These are phyloP conservation scores for Vollenhovia emeryi DNA, from an alignment of 1,140 invertebrate species.

Conservation along the genomic window DNA sequence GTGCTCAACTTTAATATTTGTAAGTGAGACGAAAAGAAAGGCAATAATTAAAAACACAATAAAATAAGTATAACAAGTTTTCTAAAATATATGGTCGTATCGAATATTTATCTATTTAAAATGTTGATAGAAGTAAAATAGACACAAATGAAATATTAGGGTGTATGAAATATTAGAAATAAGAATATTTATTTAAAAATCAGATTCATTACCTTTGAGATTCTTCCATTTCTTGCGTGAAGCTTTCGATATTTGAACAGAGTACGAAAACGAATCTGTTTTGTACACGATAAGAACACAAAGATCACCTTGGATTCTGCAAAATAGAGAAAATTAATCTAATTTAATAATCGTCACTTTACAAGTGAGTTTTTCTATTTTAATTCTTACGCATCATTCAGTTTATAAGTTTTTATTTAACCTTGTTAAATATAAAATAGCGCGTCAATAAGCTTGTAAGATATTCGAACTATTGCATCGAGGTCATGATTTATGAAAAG, in stretches of 20 bases:
- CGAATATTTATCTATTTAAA: background rate
- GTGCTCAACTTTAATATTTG: background rate
- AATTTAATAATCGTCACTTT: constrained; percentile 14
- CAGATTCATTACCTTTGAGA: constrained; percentile 70
- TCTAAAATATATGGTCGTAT: background rate
- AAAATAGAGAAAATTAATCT: constrained; percentile 35
- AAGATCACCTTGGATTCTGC: constrained; percentile 76
- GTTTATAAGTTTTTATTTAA: background rate
- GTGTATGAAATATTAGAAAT: background rate
- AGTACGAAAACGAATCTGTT: background rate
- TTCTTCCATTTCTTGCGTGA: constrained; percentile 73
- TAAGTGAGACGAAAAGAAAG: background rate
- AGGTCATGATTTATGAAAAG: background rate
- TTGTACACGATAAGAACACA: constrained; percentile 23
- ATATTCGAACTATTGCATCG: constrained; percentile 43
- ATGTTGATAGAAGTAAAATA: background rate
- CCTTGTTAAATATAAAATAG: background rate
- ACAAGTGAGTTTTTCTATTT: background rate
- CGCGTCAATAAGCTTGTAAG: constrained; percentile 3
- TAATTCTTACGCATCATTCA: background rate
- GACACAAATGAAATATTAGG: no score
- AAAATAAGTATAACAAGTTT: constrained; percentile 2
- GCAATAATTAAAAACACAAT: background rate
- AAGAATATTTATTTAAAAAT: constrained; percentile 26
- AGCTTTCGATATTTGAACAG: background rate